Conservation (phyloP, 2,113 vertebrate species). For the Leucoraja erinaceus region DNA sequence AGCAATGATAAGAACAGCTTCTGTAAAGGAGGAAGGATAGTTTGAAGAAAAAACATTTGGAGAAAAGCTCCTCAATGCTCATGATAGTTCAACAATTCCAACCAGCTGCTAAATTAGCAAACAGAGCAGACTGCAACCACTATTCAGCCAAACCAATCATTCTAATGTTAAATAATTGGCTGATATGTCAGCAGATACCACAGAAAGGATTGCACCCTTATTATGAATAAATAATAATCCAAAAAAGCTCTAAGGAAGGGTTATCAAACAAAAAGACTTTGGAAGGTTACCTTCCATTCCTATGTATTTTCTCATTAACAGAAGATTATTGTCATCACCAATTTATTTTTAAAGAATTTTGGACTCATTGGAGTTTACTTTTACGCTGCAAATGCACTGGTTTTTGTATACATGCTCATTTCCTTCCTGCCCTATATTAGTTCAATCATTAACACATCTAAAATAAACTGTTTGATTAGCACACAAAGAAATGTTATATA, state of each 20-base stretch:
- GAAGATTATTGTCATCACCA: neutral
- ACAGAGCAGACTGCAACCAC: neutral
- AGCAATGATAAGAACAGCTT: neutral
- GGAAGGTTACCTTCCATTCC: neutral
- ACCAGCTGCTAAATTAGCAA: neutral
- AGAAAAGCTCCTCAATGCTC: neutral
- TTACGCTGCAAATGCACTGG: neutral
- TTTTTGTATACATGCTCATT: neutral
- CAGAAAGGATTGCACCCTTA: neutral
- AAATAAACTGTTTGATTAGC: neutral
- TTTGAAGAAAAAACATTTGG: neutral
- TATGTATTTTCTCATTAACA: neutral
- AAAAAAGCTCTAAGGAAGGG: neutral
- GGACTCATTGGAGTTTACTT: neutral
- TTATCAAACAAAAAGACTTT: neutral
- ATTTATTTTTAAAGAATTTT: neutral
- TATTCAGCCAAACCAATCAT: neutral
- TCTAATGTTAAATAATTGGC: neutral
- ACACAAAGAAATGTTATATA: neutral
- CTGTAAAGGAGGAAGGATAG: neutral
- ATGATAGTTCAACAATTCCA: neutral
- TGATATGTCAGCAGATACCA: neutral
- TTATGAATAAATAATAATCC: neutral
- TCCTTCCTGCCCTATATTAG: neutral
- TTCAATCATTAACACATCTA: neutral